Evolutionary conservation across 2,113 vertebrate genomes (phyloP), one percentile per base, ranked within the genome.

Genomic region (Psilopogon haemacephalus): DNA sequence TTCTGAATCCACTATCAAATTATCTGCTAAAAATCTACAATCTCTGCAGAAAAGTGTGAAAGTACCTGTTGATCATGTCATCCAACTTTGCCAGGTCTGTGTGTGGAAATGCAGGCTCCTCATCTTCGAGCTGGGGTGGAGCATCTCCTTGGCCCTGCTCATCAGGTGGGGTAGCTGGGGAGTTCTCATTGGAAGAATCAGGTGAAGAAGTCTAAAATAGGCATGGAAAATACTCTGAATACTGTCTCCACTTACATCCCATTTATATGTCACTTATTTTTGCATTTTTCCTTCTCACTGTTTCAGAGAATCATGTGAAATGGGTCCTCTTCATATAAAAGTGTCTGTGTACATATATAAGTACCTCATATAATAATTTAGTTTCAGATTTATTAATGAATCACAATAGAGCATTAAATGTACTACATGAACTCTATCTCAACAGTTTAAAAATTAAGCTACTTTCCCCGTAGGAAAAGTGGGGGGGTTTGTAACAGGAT

Each of bases 51-150:
- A 60, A 81, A 62, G 32, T 3, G 8, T 77, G 37, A 87, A 78
- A 95, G 88, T 97, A 98, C 99, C 99, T 99, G 98, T 99, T 99
- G 97, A 99, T 99, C 99, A 99, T 99, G 98, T 99, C 99, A 98
- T 99, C 99, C 97, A 99, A 97, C 97, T 99, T 99, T 94, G 99
- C 99, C 97, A 99, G 98, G 97, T 99, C 99, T 95, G 99, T 99
- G 97, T 99, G 99, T 96, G 99, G 99, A 98, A 99, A 99, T 77
- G 99, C 99, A 75, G 99, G 99, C 97, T 99, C 99, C 98, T 99
- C 99, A 97, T 99, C 99, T 97, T 99, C 99, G 97, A 99, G 98
- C 93, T 99, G 99, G 68, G 98, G 98, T 87, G 98, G 98, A 50
- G 98, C 98, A 95, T 99, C 99, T 81, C 98, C 98, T 95, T 99